Evolutionary conservation across 2,888 invertebrate species (phyloP), one percentile per base, ranked within the genome.

Genomic region (Nephrotoma flavescens): DNA sequence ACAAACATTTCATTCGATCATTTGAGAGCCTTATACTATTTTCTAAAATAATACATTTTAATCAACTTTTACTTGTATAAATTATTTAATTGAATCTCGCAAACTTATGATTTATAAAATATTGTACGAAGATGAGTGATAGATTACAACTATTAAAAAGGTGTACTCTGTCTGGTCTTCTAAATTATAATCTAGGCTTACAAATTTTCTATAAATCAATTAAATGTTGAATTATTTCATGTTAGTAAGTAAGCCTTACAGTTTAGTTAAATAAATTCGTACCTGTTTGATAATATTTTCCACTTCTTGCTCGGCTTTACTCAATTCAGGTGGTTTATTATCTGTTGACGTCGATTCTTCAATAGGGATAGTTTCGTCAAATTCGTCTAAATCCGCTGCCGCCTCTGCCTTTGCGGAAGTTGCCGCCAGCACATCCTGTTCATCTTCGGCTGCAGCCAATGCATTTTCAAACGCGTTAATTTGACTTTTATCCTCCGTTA

Each of bases 351-450:
- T 71, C 31, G 9, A 19, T 87, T 96, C 96, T 87, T 96, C 96
- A 88, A 97, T 93, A 85, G 98, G 98, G 92, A 97, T 96, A 89
- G 95, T 96, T 92, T 99, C 98, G 92, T 98, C 98, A 92, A 98
- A 98, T 92, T 98, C 98, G 0, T 97, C 98, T 88, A 98, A 93
- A 91, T 97, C 97, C 12, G 96, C 96, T 88, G 95, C 95, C 57
- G 95, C 96, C 92, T 99, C 98, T 4, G 97, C 97, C 89, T 96
- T 96, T 3, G 98, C 98, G 0, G 95, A 96, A 89, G 94, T 94
- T 0, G 98, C 97, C 7, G 98, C 98, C 89, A 95, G 95, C 31
- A 97, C 98, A 92, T 99, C 99, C 87, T 96, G 96, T 90, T 98
- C 98, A 92, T 99, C 99, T 92, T 99, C 98, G 86, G 96, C 98